Conservation (phyloP, 2,888 invertebrate species). For the Chrysina gloriosa region DNA sequence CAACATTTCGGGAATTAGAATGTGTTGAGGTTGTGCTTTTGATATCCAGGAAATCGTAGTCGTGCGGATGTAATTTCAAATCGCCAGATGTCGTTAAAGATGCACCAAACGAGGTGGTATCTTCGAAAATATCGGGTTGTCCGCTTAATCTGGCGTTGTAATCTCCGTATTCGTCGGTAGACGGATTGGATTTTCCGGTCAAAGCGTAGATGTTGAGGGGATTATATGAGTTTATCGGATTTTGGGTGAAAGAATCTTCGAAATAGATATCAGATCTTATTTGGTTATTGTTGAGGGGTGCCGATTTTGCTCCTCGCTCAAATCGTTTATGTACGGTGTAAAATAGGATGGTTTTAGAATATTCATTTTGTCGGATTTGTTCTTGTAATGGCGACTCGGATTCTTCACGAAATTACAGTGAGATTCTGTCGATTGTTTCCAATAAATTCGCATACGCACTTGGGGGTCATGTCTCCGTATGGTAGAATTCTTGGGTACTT, state of each 20-base stretch:
- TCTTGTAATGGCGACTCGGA: not conserved
- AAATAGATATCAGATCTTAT: conserved; percentile 35
- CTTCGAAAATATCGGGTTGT: conserved; percentile 56
- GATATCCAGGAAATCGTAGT: conserved; percentile 10
- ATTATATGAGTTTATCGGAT: conserved; percentile 6
- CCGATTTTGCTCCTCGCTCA: conserved; percentile 40
- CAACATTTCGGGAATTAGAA: not conserved
- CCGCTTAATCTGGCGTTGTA: conserved; percentile 39
- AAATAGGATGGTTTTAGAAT: conserved; percentile 58
- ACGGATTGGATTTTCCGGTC: not conserved
- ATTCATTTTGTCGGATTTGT: conserved; percentile 50
- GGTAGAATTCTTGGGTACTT: too few relatives aligned
- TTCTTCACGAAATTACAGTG: not conserved
- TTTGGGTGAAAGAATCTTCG: conserved; percentile 30
- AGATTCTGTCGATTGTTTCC: too few relatives aligned
- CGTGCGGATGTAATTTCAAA: not conserved
- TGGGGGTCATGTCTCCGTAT: too few relatives aligned
- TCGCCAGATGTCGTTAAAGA: not conserved
- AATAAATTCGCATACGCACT: too few relatives aligned
- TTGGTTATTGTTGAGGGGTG: conserved; percentile 43
- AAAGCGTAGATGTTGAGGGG: conserved; percentile 6
- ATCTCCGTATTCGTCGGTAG: not conserved
- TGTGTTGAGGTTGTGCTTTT: not conserved
- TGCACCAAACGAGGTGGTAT: conserved; percentile 44
- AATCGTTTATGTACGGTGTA: conserved; percentile 50